A percentile compares a stretch with the other conserved stretches of the same genome.
These are phyloP conservation scores for Sisor rabdophorus DNA, from an alignment of 2,113 vertebrate species.

Conservation along the genomic window DNA sequence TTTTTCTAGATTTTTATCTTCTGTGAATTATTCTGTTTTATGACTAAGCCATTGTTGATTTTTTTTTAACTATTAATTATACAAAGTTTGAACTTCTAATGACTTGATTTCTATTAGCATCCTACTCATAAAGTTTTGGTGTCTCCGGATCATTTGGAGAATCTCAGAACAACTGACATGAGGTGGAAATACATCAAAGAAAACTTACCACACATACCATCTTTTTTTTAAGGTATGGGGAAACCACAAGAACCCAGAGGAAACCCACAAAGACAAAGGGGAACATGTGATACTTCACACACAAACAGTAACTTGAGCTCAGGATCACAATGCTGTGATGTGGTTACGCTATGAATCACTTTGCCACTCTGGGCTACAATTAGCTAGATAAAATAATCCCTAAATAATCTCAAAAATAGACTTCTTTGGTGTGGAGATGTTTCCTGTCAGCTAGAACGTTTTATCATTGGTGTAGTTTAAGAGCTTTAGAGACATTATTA, in stretches of 20 bases:
- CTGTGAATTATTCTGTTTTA: not conserved
- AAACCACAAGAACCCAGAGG: constrained; percentile 11
- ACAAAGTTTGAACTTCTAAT: not conserved
- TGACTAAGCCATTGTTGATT: not conserved
- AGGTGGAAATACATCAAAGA: not conserved
- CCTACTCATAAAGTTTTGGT: not conserved
- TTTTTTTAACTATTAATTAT: not conserved
- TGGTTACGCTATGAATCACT: not conserved
- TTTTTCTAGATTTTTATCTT: not conserved
- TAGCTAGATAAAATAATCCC: not conserved
- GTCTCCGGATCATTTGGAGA: not conserved
- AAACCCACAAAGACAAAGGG: not conserved
- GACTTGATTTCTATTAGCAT: not conserved
- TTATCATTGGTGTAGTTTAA: not conserved
- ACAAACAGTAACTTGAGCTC: not conserved
- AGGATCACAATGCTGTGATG: not conserved
- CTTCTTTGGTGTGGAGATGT: not conserved
- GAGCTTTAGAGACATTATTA: not conserved
- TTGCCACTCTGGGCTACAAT: not conserved
- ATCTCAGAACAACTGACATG: not conserved
- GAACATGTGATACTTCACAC: not conserved
- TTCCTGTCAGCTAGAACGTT: not conserved
- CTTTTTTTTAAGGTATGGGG: not conserved
- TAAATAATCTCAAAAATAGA: not conserved
- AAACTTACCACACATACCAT: not conserved